Conservation (phyloP, 1,140 invertebrate genomes). For the Lanistes nyassanus region DNA sequence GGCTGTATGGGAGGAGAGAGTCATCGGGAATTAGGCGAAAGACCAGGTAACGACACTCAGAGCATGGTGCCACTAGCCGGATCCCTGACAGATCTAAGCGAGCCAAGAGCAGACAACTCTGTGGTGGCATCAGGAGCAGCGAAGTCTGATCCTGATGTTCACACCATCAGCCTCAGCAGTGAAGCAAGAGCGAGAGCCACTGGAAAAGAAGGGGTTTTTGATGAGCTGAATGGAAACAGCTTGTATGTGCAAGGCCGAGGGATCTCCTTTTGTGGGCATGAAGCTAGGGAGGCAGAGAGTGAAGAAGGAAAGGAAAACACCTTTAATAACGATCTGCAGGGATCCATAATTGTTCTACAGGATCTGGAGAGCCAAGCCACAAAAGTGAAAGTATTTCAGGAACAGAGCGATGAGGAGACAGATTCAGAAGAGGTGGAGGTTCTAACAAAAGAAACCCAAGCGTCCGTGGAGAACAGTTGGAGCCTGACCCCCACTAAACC, state of each 20-base stretch:
- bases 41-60: slow-evolving; percentile 25
- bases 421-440: no score
- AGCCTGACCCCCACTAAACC: no score
- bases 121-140: neutral
- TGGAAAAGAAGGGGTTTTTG: no score
- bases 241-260: neutral
- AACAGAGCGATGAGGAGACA: no score
- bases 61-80: slow-evolving; percentile 37
- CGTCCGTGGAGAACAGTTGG: no score
- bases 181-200: no score
- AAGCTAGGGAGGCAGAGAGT: neutral
- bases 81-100: slow-evolving; percentile 25
- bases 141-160: no score
- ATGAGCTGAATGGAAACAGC: neutral
- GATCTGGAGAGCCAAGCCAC: neutral
- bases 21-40: neutral
- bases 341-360: neutral
- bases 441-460: no score
- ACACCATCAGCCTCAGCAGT: no score
- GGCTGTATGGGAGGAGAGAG: neutral
- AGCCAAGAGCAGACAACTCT: neutral
- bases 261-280: neutral
- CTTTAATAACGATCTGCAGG: neutral
- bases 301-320: neutral
- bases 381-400: no score